phyloP scores from a whole-genome alignment of 2,113 vertebrate species.

The Albula goreensis region DNA sequence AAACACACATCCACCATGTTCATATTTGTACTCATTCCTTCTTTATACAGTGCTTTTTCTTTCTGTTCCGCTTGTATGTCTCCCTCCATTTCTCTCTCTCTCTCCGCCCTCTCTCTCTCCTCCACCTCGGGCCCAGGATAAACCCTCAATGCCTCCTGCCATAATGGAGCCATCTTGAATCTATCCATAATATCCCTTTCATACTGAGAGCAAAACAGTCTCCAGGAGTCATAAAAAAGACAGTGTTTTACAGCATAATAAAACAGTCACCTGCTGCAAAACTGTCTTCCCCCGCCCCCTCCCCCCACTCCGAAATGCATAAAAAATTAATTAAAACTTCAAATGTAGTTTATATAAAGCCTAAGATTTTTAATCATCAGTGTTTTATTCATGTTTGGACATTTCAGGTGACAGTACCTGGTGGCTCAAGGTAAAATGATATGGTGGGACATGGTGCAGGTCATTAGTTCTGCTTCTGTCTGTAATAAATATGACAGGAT shows the following conservation, averaged over 20 bases:
- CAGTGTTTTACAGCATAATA: constrained; percentile 44
- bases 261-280: constrained; percentile 36
- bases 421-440: constrained; percentile 19
- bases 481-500: background rate
- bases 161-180: background rate
- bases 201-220: constrained; percentile 6
- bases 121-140: background rate
- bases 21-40: no score
- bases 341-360: constrained; percentile 49
- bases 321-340: constrained; percentile 53
- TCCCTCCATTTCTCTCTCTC: no score
- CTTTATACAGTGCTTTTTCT: no score
- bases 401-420: constrained; percentile 18
- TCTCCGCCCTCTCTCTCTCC: background rate
- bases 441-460: background rate
- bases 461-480: background rate
- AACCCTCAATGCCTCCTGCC: background rate
- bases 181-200: background rate
- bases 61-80: no score
- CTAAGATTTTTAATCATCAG: constrained; percentile 38
- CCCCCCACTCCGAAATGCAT: constrained; percentile 34
- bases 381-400: constrained; percentile 13
- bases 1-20: no score
- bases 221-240: constrained; percentile 39
- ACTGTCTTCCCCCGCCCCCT: constrained; percentile 15